These are phyloP conservation scores for Lampropteryx suffumata DNA, from an alignment of 2,888 invertebrate species.

Conservation along the genomic window DNA sequence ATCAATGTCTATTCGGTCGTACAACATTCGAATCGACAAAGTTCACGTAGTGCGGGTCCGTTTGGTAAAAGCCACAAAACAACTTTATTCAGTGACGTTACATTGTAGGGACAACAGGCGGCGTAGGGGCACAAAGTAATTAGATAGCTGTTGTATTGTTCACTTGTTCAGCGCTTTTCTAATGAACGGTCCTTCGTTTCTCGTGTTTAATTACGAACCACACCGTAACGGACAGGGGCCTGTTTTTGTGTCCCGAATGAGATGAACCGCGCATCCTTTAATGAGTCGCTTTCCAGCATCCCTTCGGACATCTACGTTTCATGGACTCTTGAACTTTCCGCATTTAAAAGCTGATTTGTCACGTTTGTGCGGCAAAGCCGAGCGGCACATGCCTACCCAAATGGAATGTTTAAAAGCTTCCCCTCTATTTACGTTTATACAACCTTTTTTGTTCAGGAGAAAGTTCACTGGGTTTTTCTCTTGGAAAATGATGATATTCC, in stretches of 20 bases:
- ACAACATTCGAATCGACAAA: constrained; percentile 51
- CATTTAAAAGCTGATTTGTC: constrained; percentile 39
- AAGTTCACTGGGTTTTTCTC: constrained; percentile 1
- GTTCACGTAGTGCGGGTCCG: constrained; percentile 49
- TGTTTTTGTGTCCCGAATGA: constrained; percentile 70
- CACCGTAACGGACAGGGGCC: constrained; percentile 70
- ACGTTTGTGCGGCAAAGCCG: constrained; percentile 31
- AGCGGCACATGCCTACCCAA: constrained; percentile 31
- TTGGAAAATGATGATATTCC: constrained; percentile 5
- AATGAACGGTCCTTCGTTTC: constrained; percentile 60
- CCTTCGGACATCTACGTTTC: constrained; percentile 44
- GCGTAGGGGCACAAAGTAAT: constrained; percentile 67
- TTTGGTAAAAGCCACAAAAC: constrained; percentile 67
- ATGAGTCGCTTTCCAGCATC: constrained; percentile 56
- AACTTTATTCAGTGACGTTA: constrained; percentile 63
- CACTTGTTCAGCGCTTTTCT: constrained; percentile 74
- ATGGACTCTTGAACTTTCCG: constrained; percentile 42
- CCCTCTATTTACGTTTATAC: constrained; percentile 19
- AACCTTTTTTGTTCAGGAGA: constrained; percentile 16
- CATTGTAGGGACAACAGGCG: constrained; percentile 57
- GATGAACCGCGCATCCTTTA: constrained; percentile 69
- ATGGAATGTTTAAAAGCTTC: constrained; percentile 30
- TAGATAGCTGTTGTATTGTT: constrained; percentile 73
- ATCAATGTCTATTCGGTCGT: constrained; percentile 45
- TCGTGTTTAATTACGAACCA: constrained; percentile 74